Evolutionary conservation across 2,113 vertebrate genomes (phyloP).

Genomic region (Myocastor coypus): DNA sequence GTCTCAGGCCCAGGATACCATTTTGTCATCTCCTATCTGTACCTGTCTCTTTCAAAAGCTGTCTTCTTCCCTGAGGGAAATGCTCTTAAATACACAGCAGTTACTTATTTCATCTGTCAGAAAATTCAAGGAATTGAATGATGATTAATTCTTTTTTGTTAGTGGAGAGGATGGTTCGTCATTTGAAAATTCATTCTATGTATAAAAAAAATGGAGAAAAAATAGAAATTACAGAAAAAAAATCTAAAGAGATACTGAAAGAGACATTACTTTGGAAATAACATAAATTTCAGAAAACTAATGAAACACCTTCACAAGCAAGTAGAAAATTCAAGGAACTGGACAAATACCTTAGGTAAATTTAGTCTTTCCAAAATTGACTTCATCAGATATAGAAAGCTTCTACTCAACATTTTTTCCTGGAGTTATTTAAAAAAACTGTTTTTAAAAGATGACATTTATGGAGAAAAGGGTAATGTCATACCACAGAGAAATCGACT

Average conservation of each 20-base stretch:
- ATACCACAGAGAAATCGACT: too few species aligned
- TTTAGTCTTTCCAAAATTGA: neutral
- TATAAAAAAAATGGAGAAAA: neutral
- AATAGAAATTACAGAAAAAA: neutral
- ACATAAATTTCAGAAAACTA: neutral
- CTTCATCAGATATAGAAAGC: neutral
- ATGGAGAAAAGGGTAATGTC: neutral
- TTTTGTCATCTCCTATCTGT: neutral
- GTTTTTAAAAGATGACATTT: neutral
- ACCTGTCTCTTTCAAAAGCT: neutral
- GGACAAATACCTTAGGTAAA: neutral
- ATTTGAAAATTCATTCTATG: neutral
- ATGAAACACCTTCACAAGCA: neutral
- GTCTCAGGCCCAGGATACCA: neutral
- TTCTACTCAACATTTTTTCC: neutral
- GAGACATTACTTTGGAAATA: neutral
- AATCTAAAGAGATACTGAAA: neutral
- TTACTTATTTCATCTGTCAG: neutral
- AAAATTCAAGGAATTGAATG: neutral
- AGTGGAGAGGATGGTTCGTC: neutral
- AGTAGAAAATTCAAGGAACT: neutral
- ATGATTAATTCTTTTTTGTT: neutral
- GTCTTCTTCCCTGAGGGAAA: neutral
- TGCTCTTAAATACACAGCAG: neutral
- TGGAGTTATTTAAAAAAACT: neutral